A percentile compares a stretch with the other conserved stretches of the same genome.
Evolutionary conservation across 2,888 invertebrate species (phyloP).

Genomic region (Campoplex capitator): DNA sequence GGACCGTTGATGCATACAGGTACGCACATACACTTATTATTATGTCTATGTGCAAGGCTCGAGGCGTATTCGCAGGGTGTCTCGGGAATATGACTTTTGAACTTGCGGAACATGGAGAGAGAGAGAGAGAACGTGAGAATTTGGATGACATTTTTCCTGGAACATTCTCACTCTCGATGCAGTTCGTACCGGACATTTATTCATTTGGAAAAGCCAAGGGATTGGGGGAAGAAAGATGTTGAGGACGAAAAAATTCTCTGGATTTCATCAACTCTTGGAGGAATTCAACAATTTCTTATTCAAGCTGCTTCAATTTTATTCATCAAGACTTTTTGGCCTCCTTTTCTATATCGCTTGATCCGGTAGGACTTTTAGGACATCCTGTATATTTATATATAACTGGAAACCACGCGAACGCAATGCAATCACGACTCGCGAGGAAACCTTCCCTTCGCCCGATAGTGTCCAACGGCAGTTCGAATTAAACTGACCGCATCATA

Average conservation of each 20-base stretch:
- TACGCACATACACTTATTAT: background rate
- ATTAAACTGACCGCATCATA: conserved; percentile 62
- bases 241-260: too few species aligned
- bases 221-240: background rate
- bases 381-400: conserved; percentile 9
- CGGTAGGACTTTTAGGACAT: background rate
- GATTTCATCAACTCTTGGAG: too few species aligned
- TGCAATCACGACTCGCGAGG: conserved; percentile 62
- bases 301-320: background rate
- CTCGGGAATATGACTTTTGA: background rate
- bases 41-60: background rate
- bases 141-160: background rate
- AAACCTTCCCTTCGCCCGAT: conserved; percentile 56
- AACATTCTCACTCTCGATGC: background rate
- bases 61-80: conserved; percentile 1
- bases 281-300: background rate
- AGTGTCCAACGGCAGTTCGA: conserved; percentile 53
- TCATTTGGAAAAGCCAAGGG: background rate
- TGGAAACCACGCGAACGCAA: conserved; percentile 55
- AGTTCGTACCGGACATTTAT: background rate
- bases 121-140: background rate
- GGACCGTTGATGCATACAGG: conserved; percentile 15
- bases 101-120: background rate
- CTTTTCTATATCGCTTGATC: too few species aligned
- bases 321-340: too few species aligned